Percentiles rank a stretch among this genome's conserved stretches.
phyloP scores from a whole-genome alignment of 2,797 vertebrate genomes.

The Scomberomorus guttatus region DNA sequence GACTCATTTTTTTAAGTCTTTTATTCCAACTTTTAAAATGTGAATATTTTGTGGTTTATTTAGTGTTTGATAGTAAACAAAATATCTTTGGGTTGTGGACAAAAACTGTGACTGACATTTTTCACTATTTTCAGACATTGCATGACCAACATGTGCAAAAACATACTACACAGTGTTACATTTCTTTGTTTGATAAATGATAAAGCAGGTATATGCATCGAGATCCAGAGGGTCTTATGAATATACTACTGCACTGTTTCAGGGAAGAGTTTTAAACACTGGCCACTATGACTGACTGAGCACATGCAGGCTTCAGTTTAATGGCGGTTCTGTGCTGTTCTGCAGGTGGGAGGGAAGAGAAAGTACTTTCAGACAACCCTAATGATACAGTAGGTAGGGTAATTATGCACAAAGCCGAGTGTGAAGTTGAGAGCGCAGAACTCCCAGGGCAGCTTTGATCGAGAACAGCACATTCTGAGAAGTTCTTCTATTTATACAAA shows the following conservation, averaged over 20 bases:
- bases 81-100: too few relatives aligned
- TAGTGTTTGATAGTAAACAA: too few relatives aligned
- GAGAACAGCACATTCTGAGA: slow-evolving; percentile 38
- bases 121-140: too few relatives aligned
- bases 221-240: background rate
- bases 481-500: slow-evolving; percentile 18
- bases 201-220: background rate
- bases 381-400: slow-evolving; percentile 10
- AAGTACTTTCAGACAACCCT: slow-evolving; percentile 17
- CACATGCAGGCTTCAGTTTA: background rate
- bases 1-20: too few relatives aligned
- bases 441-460: slow-evolving; percentile 3
- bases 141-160: background rate
- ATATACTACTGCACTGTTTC: background rate
- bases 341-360: slow-evolving; percentile 11
- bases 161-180: background rate
- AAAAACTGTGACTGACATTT: too few relatives aligned
- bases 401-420: slow-evolving; percentile 34
- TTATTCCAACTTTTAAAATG: too few relatives aligned
- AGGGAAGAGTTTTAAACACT: background rate
- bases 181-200: background rate
- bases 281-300: background rate
- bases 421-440: slow-evolving; percentile 21
- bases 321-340: slow-evolving; percentile 14
- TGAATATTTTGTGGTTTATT: too few relatives aligned